Percentiles rank a stretch among this genome's conserved stretches.
Evolutionary conservation across 2,113 vertebrate genomes (phyloP).

Genomic region (Rhagologus leucostigma): DNA sequence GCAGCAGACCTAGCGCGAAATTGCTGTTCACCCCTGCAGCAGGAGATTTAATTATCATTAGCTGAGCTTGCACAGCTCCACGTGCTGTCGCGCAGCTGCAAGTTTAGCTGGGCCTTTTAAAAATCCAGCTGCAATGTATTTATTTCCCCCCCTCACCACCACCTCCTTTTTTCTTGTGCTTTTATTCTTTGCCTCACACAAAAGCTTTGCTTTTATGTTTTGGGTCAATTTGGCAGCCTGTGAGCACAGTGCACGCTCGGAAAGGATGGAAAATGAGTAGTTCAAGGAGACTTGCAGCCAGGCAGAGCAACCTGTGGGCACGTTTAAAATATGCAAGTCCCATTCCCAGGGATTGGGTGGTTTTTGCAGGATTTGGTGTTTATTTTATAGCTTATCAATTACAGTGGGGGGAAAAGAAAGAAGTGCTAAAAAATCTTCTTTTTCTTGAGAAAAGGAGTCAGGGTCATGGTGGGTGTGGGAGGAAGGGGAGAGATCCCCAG

Average conservation of each 20-base stretch:
- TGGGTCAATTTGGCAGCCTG: neutral
- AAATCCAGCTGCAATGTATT: neutral
- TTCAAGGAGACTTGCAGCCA: neutral
- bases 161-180: neutral
- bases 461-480: neutral
- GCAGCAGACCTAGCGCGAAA: neutral
- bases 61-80: constrained; percentile 26
- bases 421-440: neutral
- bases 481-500: neutral
- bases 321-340: neutral
- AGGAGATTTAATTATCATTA: constrained; percentile 49
- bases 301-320: neutral
- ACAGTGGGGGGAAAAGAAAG: neutral
- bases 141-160: rapidly evolving
- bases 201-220: neutral
- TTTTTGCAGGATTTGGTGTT: neutral
- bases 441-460: neutral
- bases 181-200: neutral
- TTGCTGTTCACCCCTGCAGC: constrained; percentile 27
- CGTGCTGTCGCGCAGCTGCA: constrained; percentile 24
- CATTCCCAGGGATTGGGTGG: neutral
- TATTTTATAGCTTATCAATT: neutral
- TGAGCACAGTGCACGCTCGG: rapidly evolving
- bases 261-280: neutral
- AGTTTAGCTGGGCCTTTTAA: neutral